phyloP scores from a whole-genome alignment of 30 jellyfish, hydroid and myxozoan species.

The Hydractinia symbiolongicarpus region DNA sequence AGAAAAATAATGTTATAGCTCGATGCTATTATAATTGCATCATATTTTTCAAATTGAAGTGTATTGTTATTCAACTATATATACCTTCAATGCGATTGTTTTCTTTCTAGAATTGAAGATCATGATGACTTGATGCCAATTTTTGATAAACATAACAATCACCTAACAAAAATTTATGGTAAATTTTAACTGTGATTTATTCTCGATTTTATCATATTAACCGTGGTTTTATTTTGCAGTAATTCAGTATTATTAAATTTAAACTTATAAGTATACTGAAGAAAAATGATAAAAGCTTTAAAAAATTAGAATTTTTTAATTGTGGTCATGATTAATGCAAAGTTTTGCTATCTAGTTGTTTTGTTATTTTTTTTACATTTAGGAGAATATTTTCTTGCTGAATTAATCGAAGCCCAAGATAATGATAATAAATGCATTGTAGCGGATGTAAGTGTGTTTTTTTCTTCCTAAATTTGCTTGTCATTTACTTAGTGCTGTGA shows the following conservation, averaged over 20 bases:
- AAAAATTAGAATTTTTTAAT: too few relatives aligned
- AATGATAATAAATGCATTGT: conserved; percentile 76
- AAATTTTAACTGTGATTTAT: background rate
- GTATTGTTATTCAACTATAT: background rate
- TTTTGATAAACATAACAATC: conserved; percentile 59
- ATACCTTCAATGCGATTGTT: background rate
- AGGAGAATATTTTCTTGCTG: conserved; percentile 93
- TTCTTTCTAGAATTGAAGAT: conserved; percentile 76
- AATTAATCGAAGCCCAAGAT: conserved; percentile 93
- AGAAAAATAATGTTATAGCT: background rate
- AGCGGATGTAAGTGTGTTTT: conserved; percentile 87
- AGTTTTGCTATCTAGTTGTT: too few relatives aligned
- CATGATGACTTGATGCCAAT: conserved; percentile 96
- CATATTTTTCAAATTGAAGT: background rate
- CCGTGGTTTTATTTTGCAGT: too few relatives aligned
- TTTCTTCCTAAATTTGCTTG: background rate
- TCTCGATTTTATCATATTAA: background rate
- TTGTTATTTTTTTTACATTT: background rate
- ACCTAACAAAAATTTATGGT: conserved; percentile 81
- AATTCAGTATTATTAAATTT: too few relatives aligned
- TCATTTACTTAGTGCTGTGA: background rate
- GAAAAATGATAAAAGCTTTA: too few relatives aligned
- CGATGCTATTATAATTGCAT: background rate
- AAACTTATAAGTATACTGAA: too few relatives aligned
- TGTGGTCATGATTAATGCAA: too few relatives aligned